phyloP scores from a whole-genome alignment of 2,888 invertebrate genomes.

The Synergus japonicus region DNA sequence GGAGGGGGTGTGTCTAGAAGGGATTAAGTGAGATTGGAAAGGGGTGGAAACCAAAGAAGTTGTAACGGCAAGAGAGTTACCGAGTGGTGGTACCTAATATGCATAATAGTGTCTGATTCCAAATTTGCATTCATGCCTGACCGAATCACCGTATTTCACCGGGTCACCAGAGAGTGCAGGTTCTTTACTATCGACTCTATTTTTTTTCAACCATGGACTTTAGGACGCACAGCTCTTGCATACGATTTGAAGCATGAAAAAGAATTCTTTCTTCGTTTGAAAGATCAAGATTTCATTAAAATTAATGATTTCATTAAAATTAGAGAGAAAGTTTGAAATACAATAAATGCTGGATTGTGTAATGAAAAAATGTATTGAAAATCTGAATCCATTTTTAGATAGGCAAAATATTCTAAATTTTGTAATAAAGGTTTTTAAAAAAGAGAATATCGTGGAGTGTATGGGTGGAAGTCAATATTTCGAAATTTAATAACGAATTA shows the following conservation, averaged over 20 bases:
- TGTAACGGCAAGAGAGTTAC: constrained; percentile 59
- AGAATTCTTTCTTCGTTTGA: background rate
- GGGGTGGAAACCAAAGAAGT: constrained; percentile 63
- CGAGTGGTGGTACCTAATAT: constrained; percentile 62
- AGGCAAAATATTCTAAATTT: background rate
- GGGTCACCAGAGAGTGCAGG: constrained; percentile 46
- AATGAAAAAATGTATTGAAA: background rate
- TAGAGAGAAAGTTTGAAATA: background rate
- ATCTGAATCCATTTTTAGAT: background rate
- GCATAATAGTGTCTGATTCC: constrained; percentile 68
- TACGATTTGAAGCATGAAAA: constrained; percentile 16
- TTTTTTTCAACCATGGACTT: constrained; percentile 29
- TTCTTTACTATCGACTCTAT: constrained; percentile 29
- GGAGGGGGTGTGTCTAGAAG: constrained; percentile 42
- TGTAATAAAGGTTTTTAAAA: background rate
- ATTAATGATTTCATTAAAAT: constrained; percentile 8
- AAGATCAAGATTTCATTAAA: constrained; percentile 17
- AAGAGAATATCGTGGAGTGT: background rate
- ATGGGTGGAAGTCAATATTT: background rate
- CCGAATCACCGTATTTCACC: constrained; percentile 53
- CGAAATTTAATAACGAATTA: constrained; percentile 34
- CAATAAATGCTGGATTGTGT: background rate
- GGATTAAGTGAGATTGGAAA: constrained; percentile 47
- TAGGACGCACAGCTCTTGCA: constrained; percentile 20
- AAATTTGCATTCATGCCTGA: constrained; percentile 67